Conservation (phyloP, 2,113 vertebrate genomes). For the Phocoena phocoena region DNA sequence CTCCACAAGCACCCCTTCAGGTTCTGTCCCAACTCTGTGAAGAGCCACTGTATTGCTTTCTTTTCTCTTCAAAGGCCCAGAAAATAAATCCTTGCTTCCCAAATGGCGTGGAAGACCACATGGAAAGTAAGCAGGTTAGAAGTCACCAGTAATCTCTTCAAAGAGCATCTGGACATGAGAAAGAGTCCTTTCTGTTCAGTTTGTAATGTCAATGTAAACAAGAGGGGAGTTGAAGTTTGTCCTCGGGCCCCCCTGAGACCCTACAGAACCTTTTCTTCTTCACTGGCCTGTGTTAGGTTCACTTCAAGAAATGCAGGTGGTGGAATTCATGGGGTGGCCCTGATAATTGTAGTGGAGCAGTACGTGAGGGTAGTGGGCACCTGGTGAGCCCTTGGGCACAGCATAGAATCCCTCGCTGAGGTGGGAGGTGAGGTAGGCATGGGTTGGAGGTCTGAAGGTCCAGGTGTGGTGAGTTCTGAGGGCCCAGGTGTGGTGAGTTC, state of each 20-base stretch:
- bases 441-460: not conserved
- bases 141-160: not conserved
- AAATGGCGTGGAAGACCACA: accelerated
- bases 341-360: accelerated
- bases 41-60: not conserved
- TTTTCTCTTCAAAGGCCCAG: not conserved
- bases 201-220: no score
- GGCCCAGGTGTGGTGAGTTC: accelerated
- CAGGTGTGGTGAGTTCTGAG: not conserved
- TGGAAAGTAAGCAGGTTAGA: not conserved
- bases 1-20: accelerated
- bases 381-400: not conserved
- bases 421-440: accelerated
- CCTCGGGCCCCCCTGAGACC: not conserved
- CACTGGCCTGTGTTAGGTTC: not conserved
- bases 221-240: no score
- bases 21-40: not conserved
- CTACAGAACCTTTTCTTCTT: no score
- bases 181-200: not conserved
- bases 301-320: not conserved
- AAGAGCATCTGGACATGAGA: not conserved
- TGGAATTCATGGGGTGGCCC: accelerated
- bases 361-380: accelerated
- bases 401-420: not conserved
- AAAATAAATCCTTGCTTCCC: not conserved